Evolutionary conservation across 2,888 invertebrate species (phyloP).

Genomic region (Crematogaster levior): DNA sequence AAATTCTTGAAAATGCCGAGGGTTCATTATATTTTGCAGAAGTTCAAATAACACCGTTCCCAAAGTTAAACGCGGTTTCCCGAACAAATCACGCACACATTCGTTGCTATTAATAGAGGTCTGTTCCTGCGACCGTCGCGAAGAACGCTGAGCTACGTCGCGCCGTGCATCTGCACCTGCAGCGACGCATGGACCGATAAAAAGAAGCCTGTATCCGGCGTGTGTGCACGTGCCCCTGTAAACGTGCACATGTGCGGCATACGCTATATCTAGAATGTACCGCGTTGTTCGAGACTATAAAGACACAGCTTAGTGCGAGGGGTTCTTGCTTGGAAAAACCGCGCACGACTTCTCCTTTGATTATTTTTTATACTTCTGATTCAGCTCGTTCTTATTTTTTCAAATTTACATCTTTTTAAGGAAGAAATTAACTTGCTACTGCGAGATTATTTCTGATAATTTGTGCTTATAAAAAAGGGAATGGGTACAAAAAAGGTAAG

Average conservation of each 20-base stretch:
- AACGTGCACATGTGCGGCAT: slow-evolving; percentile 47
- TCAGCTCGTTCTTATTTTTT: neutral
- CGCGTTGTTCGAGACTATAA: slow-evolving; percentile 57
- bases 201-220: slow-evolving; percentile 76
- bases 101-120: slow-evolving; percentile 49
- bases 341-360: neutral
- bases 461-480: neutral
- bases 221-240: slow-evolving; percentile 80
- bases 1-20: slow-evolving; percentile 15
- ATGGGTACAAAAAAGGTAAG: neutral
- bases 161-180: slow-evolving; percentile 70
- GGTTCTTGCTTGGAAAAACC: slow-evolving; percentile 1
- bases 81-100: slow-evolving; percentile 47
- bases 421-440: neutral
- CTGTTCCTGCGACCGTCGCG: slow-evolving; percentile 41
- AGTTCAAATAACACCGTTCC: neutral
- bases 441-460: neutral
- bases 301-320: slow-evolving; percentile 14
- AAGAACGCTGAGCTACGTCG: slow-evolving; percentile 64
- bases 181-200: slow-evolving; percentile 57
- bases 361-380: neutral
- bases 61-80: slow-evolving; percentile 29
- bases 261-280: slow-evolving; percentile 48
- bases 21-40: neutral
- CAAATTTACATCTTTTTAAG: neutral